These are phyloP conservation scores for Anableps anableps DNA, from an alignment of 2,797 vertebrate genomes.

Conservation along the genomic window DNA sequence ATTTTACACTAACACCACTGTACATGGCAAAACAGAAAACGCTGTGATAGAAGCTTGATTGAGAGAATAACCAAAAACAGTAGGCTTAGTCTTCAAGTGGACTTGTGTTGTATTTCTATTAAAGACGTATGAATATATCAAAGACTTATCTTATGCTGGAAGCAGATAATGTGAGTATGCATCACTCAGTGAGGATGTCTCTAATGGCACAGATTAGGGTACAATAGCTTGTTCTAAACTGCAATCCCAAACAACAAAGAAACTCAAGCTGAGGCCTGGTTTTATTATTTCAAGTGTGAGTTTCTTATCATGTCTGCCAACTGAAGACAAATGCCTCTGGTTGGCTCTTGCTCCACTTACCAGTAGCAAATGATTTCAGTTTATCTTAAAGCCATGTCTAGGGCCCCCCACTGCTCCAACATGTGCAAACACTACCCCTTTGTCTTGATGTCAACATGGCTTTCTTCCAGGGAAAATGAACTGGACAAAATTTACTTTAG, in stretches of 20 bases:
- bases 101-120: no score
- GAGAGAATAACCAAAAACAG: no score
- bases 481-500: no score
- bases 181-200: not conserved
- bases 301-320: not conserved
- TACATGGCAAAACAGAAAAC: no score
- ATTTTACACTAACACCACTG: no score
- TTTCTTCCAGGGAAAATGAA: not conserved
- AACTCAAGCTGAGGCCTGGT: not conserved
- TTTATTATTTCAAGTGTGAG: not conserved
- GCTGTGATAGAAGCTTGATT: no score
- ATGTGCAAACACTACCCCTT: constrained; percentile 1
- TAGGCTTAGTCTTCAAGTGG: no score
- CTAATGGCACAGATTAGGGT: not conserved
- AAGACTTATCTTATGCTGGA: not conserved
- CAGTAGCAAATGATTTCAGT: constrained; percentile 4
- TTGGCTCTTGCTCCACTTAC: constrained; percentile 3
- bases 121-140: not conserved
- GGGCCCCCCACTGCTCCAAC: constrained; percentile 2
- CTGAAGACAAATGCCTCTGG: constrained; percentile 8
- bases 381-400: constrained; percentile 22
- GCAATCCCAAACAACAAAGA: constrained; percentile 1
- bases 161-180: not conserved
- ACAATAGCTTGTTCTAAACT: not conserved
- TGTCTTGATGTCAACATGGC: constrained; percentile 25